phyloP scores from a whole-genome alignment of 2,888 invertebrate genomes.

The Elmis aenea region DNA sequence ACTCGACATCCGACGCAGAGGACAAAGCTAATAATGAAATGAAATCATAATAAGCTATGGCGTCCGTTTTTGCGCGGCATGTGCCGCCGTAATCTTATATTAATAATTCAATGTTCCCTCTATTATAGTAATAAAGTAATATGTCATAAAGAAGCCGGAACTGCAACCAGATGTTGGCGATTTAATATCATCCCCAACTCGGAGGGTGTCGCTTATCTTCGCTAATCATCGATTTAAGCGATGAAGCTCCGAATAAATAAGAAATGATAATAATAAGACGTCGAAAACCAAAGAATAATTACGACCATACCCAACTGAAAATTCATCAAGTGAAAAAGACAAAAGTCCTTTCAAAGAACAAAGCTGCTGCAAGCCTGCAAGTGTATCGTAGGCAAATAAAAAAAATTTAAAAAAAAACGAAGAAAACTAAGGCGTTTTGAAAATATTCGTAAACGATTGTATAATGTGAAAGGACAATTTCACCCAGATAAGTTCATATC shows the following conservation, averaged over 20 bases:
- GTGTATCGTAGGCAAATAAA: too few species aligned
- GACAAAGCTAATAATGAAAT: constrained; percentile 14
- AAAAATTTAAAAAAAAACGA: too few species aligned
- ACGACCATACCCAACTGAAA: too few species aligned
- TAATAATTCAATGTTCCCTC: constrained; percentile 50
- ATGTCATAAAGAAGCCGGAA: constrained; percentile 42
- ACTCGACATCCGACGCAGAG: neutral
- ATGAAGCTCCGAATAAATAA: constrained; percentile 4
- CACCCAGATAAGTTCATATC: too few species aligned
- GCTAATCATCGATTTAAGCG: constrained; percentile 8
- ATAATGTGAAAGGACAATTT: too few species aligned
- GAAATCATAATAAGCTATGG: constrained; percentile 14
- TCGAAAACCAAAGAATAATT: too few species aligned
- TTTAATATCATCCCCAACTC: constrained; percentile 42
- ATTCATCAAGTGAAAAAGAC: too few species aligned
- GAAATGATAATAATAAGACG: neutral
- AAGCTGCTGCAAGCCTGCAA: too few species aligned
- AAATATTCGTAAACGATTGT: too few species aligned
- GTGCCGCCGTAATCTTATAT: constrained; percentile 44
- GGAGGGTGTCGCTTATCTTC: constrained; percentile 23
- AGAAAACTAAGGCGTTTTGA: too few species aligned
- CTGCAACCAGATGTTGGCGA: constrained; percentile 45
- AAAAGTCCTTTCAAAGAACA: too few species aligned
- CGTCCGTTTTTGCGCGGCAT: constrained; percentile 19
- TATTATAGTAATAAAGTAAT: constrained; percentile 50